Conservation (phyloP, 2,113 vertebrate genomes). For the Pluvialis apricaria region DNA sequence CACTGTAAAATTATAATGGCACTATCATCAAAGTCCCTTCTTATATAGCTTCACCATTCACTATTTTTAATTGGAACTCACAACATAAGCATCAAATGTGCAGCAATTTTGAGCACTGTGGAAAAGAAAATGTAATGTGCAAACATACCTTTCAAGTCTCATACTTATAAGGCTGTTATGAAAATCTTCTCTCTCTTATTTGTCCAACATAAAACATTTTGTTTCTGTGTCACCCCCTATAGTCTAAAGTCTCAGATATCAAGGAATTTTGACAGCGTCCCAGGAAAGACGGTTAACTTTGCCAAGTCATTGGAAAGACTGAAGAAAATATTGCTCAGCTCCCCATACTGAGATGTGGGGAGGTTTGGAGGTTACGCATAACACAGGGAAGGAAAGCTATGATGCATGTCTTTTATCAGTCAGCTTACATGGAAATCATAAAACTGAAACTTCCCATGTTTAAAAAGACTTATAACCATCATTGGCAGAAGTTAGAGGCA, state of each 20-base stretch:
- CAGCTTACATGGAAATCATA: background rate
- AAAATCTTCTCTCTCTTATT: background rate
- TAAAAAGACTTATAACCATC: background rate
- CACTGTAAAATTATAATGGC: background rate
- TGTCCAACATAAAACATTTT: background rate
- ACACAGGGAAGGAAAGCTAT: background rate
- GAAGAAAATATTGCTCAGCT: background rate
- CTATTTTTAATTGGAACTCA: background rate
- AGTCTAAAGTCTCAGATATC: background rate
- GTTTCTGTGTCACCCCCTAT: background rate
- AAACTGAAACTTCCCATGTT: background rate
- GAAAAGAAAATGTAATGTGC: background rate
- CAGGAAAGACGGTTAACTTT: background rate
- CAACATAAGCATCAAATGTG: background rate
- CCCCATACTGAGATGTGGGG: background rate
- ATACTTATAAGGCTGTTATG: background rate
- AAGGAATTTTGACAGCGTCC: background rate
- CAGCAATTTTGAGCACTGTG: background rate
- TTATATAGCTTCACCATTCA: background rate
- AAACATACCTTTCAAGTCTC: background rate
- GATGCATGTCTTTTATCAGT: background rate
- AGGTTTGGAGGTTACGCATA: background rate
- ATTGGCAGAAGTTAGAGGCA: background rate
- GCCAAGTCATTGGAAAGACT: background rate
- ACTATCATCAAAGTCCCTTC: background rate